A percentile compares a stretch with the other conserved stretches of the same genome.
Conservation (phyloP, 1,140 invertebrate species). For the Sitodiplosis mosellana region DNA sequence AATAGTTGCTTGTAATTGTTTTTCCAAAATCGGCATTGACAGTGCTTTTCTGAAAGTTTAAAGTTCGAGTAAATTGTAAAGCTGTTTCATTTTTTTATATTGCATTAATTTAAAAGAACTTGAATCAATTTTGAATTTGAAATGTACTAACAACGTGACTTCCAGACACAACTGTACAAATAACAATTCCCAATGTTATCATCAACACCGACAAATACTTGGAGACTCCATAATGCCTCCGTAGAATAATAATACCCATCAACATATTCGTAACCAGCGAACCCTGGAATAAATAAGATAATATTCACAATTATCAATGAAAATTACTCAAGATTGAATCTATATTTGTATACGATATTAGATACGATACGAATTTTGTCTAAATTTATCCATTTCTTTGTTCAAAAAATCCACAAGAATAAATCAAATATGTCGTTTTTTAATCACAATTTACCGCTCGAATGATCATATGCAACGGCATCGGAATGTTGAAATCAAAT, state of each 20-base stretch:
- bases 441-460: conserved; percentile 54
- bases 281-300: conserved; percentile 39
- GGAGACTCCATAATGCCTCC: conserved; percentile 62
- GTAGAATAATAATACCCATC: conserved; percentile 82
- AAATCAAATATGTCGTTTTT: neutral
- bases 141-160: conserved; percentile 35
- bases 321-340: conserved; percentile 1
- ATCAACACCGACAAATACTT: conserved; percentile 87
- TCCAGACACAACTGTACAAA: conserved; percentile 82
- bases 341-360: conserved; percentile 6
- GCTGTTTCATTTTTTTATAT: too few species aligned
- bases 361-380: neutral
- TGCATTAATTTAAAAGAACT: conserved; percentile 24
- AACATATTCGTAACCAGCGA: conserved; percentile 94
- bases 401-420: neutral
- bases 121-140: conserved; percentile 24
- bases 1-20: conserved; percentile 17
- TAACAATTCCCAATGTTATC: conserved; percentile 78
- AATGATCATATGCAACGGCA: conserved; percentile 98
- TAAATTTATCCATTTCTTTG: too few species aligned
- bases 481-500: conserved; percentile 91
- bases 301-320: too few species aligned
- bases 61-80: too few species aligned
- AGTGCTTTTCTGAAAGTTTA: conserved; percentile 24
- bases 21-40: conserved; percentile 22